Percentiles rank a stretch among this genome's conserved stretches.
Evolutionary conservation across 2,797 vertebrate species (phyloP).

Genomic region (Mormyrus hasselquistii): DNA sequence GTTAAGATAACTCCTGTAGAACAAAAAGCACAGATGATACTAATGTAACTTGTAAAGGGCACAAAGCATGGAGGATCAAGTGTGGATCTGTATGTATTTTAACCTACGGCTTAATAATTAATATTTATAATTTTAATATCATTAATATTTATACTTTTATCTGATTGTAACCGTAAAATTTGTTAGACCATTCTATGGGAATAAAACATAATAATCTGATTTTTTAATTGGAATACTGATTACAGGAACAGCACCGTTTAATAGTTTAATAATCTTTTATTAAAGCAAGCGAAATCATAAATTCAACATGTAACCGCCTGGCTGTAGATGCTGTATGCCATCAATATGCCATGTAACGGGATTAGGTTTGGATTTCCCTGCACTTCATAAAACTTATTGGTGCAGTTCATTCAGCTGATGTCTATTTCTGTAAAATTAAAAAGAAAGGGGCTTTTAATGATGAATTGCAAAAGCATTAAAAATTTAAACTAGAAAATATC

Average conservation of each 20-base stretch:
- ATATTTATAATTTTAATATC: background rate
- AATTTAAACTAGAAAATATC: background rate
- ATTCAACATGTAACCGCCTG: constrained; percentile 53
- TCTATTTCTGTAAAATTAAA: constrained; percentile 78
- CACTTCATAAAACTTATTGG: constrained; percentile 91
- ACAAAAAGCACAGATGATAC: background rate
- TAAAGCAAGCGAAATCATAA: background rate
- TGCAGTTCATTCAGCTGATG: constrained; percentile 91
- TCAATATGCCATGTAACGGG: constrained; percentile 92
- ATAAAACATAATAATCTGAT: background rate
- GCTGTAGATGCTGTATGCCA: constrained; percentile 98
- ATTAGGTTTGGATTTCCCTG: constrained; percentile 87
- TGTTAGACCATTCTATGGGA: background rate
- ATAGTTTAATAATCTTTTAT: background rate
- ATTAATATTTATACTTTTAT: constrained; percentile 2
- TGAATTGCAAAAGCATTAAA: background rate
- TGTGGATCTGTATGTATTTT: background rate
- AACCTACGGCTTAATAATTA: background rate
- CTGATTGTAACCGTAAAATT: background rate
- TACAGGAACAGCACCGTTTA: background rate
- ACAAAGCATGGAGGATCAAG: background rate
- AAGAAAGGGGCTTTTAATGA: background rate
- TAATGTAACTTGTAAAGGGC: background rate
- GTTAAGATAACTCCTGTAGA: background rate
- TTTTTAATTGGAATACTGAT: background rate